Evolutionary conservation across 2,797 vertebrate genomes (phyloP).

Genomic region (Falco biarmicus): DNA sequence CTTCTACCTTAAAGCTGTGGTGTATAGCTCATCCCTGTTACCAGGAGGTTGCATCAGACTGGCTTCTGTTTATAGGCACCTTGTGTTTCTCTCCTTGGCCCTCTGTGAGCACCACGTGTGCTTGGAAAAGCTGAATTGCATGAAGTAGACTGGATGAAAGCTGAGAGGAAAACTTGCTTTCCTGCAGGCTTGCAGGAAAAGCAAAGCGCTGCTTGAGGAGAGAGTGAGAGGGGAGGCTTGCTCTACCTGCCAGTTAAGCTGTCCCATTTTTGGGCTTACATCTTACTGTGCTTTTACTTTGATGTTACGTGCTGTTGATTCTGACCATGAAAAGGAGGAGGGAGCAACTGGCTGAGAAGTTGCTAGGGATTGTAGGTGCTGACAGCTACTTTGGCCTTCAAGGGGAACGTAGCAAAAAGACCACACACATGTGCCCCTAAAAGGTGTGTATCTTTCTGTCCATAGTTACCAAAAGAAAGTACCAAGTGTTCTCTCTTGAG

Average conservation of each 20-base stretch:
- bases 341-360: background rate
- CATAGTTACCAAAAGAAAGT: background rate
- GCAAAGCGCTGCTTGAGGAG: fast-evolving
- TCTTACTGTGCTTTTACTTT: background rate
- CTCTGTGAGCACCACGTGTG: fast-evolving
- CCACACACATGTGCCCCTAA: fast-evolving
- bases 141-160: background rate
- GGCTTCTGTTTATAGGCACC: background rate
- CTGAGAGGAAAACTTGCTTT: background rate
- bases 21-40: background rate
- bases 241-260: background rate
- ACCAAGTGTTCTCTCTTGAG: background rate
- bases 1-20: background rate
- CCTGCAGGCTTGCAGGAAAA: background rate
- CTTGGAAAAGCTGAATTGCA: background rate
- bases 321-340: background rate
- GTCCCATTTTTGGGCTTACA: background rate
- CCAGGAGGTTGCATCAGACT: background rate
- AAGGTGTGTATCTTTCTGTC: too few species aligned
- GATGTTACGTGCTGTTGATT: background rate
- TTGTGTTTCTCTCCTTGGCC: background rate
- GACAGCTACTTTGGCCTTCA: background rate
- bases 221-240: background rate
- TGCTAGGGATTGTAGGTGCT: background rate
- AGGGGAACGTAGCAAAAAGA: background rate